These are phyloP conservation scores for Luperina testacea DNA, from an alignment of 2,888 invertebrate genomes.

Conservation along the genomic window DNA sequence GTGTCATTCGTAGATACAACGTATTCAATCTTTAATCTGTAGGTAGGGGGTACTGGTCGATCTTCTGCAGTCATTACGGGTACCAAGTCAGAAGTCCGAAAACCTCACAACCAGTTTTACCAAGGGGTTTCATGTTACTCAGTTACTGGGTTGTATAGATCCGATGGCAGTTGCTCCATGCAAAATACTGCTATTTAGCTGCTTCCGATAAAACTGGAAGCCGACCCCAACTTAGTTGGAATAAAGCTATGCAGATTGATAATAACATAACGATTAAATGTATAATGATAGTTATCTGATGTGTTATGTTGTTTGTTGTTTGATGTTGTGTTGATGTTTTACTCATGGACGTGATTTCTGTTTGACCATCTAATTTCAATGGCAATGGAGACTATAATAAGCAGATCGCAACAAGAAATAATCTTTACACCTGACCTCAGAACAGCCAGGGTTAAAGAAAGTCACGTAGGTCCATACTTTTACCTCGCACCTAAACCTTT, in stretches of 20 bases:
- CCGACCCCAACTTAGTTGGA: not conserved
- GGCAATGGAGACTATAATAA: not conserved
- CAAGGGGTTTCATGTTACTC: not conserved
- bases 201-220: not conserved
- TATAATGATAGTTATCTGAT: not conserved
- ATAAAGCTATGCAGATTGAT: not conserved
- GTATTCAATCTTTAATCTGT: too few relatives aligned
- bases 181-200: not conserved
- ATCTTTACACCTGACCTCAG: not conserved
- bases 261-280: not conserved
- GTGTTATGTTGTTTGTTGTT: too few relatives aligned
- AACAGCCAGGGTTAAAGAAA: slow-evolving; percentile 10
- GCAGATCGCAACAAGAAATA: not conserved
- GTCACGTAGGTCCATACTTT: slow-evolving; percentile 5
- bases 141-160: not conserved
- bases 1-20: not conserved
- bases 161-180: not conserved
- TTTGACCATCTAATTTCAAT: not conserved
- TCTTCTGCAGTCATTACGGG: not conserved
- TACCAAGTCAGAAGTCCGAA: not conserved
- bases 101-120: not conserved
- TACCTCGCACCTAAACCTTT: not conserved
- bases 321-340: not conserved
- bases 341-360: not conserved
- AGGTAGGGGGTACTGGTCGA: too few relatives aligned